Evolutionary conservation across 2,888 invertebrate species (phyloP), one percentile per base, ranked within the genome.

Genomic region (Iphiclides podalirius): DNA sequence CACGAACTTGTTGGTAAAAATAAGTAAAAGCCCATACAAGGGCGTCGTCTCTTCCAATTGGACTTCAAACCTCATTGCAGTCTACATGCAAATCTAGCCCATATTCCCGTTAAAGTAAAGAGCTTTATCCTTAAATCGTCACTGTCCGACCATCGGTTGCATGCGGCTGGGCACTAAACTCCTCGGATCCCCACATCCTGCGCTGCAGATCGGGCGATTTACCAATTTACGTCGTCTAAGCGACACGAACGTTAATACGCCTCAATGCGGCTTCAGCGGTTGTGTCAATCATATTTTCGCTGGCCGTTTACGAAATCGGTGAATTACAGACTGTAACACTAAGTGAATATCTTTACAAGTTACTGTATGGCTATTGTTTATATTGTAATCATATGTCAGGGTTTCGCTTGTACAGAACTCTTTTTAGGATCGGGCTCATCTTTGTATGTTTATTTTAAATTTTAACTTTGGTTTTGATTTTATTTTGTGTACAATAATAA

Each of bases 161-260:
- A 54, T 51, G 45, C 43, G 52, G 36, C 52, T 53, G 59, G 53
- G 53, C 56, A 59, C 53, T 66, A 61, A 63, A 62, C 62, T 62
- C 59, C 54, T 42, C n/a, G n/a, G 58, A 55, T 63, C 79, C 79
- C 81, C 72, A 72, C 72, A 76, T 83, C 82, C 82, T 78, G 79
- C 66, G 66, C 64, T 64, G 60, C 61, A 50, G 52, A 56, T 54
- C 64, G 61, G 52, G 61, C 67, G 66, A 80, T 79, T 81, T 79
- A 80, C 65, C 80, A 81, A 81, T 82, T 80, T 70, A 72, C 72
- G 63, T 66, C 68, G 68, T 73, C 71, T 69, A 70, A 64, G 57
- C 61, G 65, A 66, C 66, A 55, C 59, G 64, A 65, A 64, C 67
- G 60, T 61, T 63, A 37, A 48, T 57, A 64, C 62, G 60, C 58